These are phyloP conservation scores for Muraenolepis orangiensis DNA, from an alignment of 2,797 vertebrate genomes.

Conservation along the genomic window DNA sequence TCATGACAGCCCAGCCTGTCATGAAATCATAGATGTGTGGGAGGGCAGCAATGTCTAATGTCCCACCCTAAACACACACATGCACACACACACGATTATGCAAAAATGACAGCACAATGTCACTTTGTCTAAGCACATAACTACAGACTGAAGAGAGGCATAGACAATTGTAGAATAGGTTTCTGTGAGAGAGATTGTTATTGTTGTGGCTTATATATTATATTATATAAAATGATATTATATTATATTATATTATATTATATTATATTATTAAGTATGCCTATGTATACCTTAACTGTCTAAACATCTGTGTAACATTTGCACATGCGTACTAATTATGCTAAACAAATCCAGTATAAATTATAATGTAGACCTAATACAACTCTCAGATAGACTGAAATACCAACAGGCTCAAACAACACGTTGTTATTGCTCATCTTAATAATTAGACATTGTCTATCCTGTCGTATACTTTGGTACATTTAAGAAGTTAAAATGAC, in stretches of 20 bases:
- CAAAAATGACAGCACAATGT: slow-evolving; percentile 44
- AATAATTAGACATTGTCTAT: no score
- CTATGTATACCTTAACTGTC: not conserved
- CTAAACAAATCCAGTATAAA: no score
- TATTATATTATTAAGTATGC: no score
- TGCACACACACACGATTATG: slow-evolving; percentile 30
- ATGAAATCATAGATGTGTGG: slow-evolving; percentile 49
- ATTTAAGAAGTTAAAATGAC: not conserved
- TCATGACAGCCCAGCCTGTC: slow-evolving; percentile 55
- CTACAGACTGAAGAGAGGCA: not conserved
- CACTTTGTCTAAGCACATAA: slow-evolving; percentile 50
- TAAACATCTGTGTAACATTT: not conserved
- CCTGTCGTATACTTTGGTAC: not conserved
- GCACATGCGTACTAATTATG: no score
- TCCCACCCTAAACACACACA: slow-evolving; percentile 27
- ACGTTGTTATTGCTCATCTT: no score
- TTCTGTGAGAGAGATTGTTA: not conserved
- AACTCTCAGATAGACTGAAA: not conserved
- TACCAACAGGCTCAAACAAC: not conserved
- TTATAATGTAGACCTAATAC: not conserved
- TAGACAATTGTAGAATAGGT: not conserved
- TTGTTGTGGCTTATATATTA: slow-evolving; percentile 1
- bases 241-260: not conserved
- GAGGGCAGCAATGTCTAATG: slow-evolving; percentile 53
- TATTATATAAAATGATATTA: no score